phyloP scores from a whole-genome alignment of 2,113 vertebrate species.

The Loxodonta africana region DNA sequence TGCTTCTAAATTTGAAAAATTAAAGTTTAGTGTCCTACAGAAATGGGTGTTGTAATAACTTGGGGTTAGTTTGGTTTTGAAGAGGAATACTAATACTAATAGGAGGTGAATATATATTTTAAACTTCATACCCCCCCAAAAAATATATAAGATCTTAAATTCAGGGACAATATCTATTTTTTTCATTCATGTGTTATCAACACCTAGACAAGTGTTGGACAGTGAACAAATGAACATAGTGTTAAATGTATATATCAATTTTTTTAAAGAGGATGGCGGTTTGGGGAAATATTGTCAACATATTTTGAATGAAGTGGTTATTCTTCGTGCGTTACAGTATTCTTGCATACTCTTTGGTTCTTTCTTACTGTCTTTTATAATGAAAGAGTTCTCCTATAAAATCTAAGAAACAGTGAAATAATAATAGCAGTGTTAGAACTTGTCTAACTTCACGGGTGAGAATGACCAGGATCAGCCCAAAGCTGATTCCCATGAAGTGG shows the following conservation, averaged over 20 bases:
- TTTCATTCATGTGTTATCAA: not conserved
- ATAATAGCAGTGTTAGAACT: too few relatives aligned
- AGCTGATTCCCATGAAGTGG: not conserved
- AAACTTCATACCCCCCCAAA: not conserved
- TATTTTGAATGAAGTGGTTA: not conserved
- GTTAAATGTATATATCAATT: not conserved
- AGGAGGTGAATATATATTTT: not conserved
- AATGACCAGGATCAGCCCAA: not conserved
- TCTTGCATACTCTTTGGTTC: too few relatives aligned
- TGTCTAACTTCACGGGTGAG: not conserved
- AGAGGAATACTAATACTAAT: not conserved
- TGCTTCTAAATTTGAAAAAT: not conserved
- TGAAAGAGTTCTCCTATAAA: too few relatives aligned
- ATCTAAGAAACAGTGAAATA: too few relatives aligned
- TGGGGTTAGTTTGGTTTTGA: not conserved
- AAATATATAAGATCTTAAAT: not conserved
- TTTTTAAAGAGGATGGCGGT: not conserved
- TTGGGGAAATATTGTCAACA: not conserved
- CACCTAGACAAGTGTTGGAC: not conserved
- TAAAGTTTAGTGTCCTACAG: not conserved
- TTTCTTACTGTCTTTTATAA: too few relatives aligned
- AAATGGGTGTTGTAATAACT: not conserved
- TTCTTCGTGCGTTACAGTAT: not conserved
- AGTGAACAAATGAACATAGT: not conserved
- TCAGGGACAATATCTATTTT: not conserved